A percentile compares a stretch with the other conserved stretches of the same genome.
phyloP scores from a whole-genome alignment of 1,140 invertebrate species.

The Venturia canescens region DNA sequence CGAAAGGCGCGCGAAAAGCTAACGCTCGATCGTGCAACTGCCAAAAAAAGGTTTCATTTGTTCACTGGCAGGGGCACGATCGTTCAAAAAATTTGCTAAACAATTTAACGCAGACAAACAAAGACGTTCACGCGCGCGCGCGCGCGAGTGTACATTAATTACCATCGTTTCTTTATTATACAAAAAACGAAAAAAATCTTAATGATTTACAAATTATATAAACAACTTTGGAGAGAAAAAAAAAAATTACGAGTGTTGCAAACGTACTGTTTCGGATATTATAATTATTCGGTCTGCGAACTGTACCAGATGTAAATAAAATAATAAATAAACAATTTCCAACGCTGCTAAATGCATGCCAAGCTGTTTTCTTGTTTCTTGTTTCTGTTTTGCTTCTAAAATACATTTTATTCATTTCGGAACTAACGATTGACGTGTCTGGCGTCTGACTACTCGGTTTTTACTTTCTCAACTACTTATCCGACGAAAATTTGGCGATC shows the following conservation, averaged over 20 bases:
- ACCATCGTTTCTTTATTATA: neutral
- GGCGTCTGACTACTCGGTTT: neutral
- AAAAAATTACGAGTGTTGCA: constrained; percentile 19
- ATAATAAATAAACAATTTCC: constrained; percentile 52
- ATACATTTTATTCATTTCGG: constrained; percentile 7
- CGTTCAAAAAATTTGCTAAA: constrained; percentile 50
- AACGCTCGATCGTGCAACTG: constrained; percentile 26
- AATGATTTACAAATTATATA: constrained; percentile 41
- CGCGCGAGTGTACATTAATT: too few relatives aligned
- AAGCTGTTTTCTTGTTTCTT: constrained; percentile 65
- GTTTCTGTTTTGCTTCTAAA: neutral
- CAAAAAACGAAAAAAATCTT: constrained; percentile 11
- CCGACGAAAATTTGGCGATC: too few relatives aligned
- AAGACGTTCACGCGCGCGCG: too few relatives aligned
- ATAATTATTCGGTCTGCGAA: constrained; percentile 45
- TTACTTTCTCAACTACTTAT: neutral
- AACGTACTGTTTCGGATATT: neutral
- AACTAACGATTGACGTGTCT: neutral
- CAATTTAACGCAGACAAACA: constrained; percentile 22
- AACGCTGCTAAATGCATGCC: constrained; percentile 73
- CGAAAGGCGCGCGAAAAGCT: constrained; percentile 64
- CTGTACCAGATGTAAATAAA: constrained; percentile 17
- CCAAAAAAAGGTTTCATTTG: neutral
- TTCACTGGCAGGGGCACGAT: constrained; percentile 54
- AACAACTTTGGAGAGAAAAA: constrained; percentile 33